Base-by-base conservation (phyloP, 64 coral and sea anemone genomes). In the Exaiptasia diaphana region DNA sequence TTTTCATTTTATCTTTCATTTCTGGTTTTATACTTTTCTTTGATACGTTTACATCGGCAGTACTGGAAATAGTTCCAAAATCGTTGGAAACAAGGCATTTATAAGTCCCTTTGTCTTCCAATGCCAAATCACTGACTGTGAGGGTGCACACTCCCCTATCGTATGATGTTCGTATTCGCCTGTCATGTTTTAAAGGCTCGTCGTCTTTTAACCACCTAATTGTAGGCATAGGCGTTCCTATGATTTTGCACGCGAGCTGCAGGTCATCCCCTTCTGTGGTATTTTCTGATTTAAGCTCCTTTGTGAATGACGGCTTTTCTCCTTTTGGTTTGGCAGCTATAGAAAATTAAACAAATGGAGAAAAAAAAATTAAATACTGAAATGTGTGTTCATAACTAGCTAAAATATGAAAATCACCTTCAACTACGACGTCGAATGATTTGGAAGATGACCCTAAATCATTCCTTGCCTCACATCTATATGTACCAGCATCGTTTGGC, bases 191-290 rank as follows among this genome's bases (percentile, higher is more conserved):
- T 0, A 97, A 31, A 12, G 50, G 42, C 43, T 69, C 57, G 57
- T 78, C 80, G 45, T 97, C 89, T 85, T 97, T 97, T 17, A 88
- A 63, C 94, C 94, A 97, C 64, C 92, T 85, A 55, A 85, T 53
- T 8, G 34, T 78, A 11, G 93, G 83, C 34, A 38, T 42, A 4
- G 94, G 89, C 33, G 67, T 33, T 31, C 71, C 89, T 41, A 50
- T 17, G 5, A 92, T 33, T 38, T 46, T 78, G 28, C 94, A 97
- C 15, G 69, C 58, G 11, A 97, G 56, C 37, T 82, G 82, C 17
- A 84, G 64, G 37, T 83, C 53, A 14, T 30, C 64, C 7, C 79
- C 89, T 41, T 97, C 94, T 15, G 57, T 85, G 4, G 80, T 78
- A 55, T 92, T 75, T 21, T 88, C 21, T 10, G 90, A 37, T 7